These are phyloP conservation scores for Eumaeus atala DNA, from an alignment of 1,140 invertebrate species.

Conservation along the genomic window DNA sequence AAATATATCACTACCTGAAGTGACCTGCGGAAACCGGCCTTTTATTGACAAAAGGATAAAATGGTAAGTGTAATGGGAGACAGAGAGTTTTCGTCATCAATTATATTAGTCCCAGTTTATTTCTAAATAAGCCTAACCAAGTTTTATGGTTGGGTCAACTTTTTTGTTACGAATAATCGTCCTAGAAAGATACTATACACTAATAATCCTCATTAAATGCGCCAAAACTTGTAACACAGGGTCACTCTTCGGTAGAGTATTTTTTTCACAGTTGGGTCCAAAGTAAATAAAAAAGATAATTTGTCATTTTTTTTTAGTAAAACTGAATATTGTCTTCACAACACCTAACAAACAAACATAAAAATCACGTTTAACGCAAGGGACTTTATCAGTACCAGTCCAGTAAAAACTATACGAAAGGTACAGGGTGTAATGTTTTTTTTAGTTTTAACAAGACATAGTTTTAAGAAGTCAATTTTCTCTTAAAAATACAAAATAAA, in stretches of 20 bases:
- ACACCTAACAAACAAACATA: not conserved
- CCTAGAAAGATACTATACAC: not conserved
- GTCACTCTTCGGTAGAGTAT: not conserved
- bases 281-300: not conserved
- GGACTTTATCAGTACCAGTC: not conserved
- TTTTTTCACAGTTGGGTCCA: not conserved
- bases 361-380: no score
- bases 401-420: not conserved
- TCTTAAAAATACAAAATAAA: no score
- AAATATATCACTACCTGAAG: not conserved
- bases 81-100: not conserved
- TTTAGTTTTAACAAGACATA: no score
- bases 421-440: not conserved
- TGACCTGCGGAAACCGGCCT: not conserved
- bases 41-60: not conserved
- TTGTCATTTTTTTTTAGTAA: not conserved
- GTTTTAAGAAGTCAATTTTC: no score
- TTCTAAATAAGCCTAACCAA: no score
- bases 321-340: not conserved
- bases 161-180: no score
- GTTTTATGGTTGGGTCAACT: no score
- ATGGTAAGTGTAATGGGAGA: not conserved
- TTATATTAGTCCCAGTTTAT: not conserved
- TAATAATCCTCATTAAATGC: not conserved
- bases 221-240: no score